Base-by-base conservation (phyloP, 2,888 invertebrate genomes). In the Troides oblongomaculatus region DNA sequence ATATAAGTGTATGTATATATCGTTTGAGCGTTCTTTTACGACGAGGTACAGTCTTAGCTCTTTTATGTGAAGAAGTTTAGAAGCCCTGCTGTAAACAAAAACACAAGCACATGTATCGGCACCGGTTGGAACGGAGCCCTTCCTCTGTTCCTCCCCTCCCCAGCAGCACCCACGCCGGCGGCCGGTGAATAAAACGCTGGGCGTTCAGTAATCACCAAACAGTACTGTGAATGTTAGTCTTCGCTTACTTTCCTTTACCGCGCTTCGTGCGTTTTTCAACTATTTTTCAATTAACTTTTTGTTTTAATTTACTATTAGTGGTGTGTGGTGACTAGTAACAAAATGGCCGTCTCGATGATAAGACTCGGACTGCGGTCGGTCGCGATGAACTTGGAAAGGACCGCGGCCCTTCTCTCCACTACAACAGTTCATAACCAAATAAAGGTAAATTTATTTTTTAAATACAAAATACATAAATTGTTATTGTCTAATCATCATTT, bases 331-430 rank as follows among this genome's bases (percentile, higher is more conserved):
- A 21, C 21, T 57, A 18, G 62, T 66, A 86, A 67, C 60, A 70
- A 85, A 77, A 93, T 93, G 93, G 93, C 93, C 79, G 81, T 90
- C 70, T 89, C 93, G 21, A 74, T 93, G 65, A 81, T 91, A 77
- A 85, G 90, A 78, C 79, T 88, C 71, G 91, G 93, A 77, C 76
- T 90, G 67, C 83, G 86, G 75, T 81, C 85, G 39, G 80, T 81
- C 53, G 82, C 82, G 69, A 78, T 85, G 63, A 85, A 84, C 74
- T 77, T 89, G 72, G 93, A 92, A 74, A 87, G 84, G 76, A 84
- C 83, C 76, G 87, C 85, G 23, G 84, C 85, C 70, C 77, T 87
- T 71, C 65, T 89, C 43, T 82, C 85, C 59, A 79, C 79, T 73
- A 74, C 79, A 74, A 85, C 83, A 83, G 82, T 80, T 61, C 87